These are phyloP conservation scores for Cyanocitta stelleri DNA, from an alignment of 2,113 vertebrate genomes.

Conservation along the genomic window DNA sequence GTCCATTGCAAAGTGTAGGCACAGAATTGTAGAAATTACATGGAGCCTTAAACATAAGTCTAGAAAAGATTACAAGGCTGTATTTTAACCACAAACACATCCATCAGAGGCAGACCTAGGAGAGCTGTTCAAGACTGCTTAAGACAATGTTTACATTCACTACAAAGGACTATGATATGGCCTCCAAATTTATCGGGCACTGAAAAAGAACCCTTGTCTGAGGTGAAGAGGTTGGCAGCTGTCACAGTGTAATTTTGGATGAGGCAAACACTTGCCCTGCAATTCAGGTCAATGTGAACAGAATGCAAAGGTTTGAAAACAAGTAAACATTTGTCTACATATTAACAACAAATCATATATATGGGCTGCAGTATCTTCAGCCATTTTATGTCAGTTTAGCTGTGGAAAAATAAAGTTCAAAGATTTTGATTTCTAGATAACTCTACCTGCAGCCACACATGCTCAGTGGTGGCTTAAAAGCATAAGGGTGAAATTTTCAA, in stretches of 20 bases:
- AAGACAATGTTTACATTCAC: background rate
- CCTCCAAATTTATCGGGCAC: background rate
- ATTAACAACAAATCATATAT: background rate
- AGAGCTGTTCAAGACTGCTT: background rate
- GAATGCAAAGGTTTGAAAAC: background rate
- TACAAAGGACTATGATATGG: background rate
- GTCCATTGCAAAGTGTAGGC: background rate
- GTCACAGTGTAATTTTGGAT: background rate
- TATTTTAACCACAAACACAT: background rate
- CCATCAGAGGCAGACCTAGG: background rate
- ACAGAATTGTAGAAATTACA: background rate
- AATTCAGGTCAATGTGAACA: background rate
- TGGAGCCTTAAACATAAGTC: background rate
- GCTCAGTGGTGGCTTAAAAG: background rate
- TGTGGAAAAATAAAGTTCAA: background rate
- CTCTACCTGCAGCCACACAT: background rate
- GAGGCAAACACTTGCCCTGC: background rate
- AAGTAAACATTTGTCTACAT: background rate
- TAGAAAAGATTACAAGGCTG: background rate
- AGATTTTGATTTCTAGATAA: background rate
- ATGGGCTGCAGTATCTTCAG: background rate
- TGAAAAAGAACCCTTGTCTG: background rate
- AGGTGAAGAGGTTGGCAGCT: background rate
- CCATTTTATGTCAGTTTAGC: background rate
- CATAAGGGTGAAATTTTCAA: background rate